Conservation (phyloP, 2,113 vertebrate species). For the Protobothrops mucrosquamatus region DNA sequence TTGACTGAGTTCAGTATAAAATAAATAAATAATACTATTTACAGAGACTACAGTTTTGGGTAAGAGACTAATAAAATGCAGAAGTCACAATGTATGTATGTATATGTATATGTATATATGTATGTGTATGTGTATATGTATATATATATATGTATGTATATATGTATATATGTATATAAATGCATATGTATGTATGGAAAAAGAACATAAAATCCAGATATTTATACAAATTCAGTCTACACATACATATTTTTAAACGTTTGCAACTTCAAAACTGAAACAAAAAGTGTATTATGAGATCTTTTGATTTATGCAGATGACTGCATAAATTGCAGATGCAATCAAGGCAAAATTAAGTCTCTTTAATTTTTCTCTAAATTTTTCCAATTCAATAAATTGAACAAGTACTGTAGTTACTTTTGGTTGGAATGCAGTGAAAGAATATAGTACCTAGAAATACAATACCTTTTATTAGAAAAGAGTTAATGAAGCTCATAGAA, state of each 20-base stretch:
- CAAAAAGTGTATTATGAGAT: neutral
- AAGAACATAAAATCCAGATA: neutral
- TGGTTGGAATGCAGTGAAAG: neutral
- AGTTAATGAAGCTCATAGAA: neutral
- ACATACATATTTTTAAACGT: neutral
- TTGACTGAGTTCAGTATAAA: neutral
- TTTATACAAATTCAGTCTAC: neutral
- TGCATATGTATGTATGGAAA: neutral
- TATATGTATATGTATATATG: neutral
- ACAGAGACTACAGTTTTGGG: neutral
- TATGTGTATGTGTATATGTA: too few relatives aligned
- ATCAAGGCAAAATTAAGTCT: neutral
- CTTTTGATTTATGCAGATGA: neutral
- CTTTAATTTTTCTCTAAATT: neutral
- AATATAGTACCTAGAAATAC: neutral
- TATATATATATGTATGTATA: too few relatives aligned
- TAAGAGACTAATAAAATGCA: neutral
- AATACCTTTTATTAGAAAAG: neutral
- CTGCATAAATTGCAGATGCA: neutral
- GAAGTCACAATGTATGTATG: neutral
- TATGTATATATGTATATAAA: too few relatives aligned
- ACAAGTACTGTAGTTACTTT: neutral
- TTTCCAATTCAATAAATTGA: neutral
- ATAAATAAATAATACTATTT: neutral
- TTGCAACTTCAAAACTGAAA: neutral